Conservation (phyloP, 2,888 invertebrate species). For the Callimorpha dominula region DNA sequence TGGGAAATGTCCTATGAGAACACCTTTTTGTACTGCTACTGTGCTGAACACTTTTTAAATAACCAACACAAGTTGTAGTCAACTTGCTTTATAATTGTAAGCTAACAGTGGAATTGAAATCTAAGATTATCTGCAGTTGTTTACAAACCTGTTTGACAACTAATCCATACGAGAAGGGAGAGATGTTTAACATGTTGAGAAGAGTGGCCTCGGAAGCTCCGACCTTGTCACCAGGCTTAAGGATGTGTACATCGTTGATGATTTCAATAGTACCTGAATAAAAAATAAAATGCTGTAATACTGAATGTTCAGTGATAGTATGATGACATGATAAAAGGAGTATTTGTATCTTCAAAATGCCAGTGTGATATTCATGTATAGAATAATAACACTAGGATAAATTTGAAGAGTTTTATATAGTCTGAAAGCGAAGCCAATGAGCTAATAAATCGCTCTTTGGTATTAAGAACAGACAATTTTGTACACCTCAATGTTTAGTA, state of each 20-base stretch:
- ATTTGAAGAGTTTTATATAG: constrained; percentile 70
- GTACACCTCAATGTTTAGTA: neutral
- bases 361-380: constrained; percentile 66
- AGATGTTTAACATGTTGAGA: constrained; percentile 99
- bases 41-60: neutral
- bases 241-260: constrained; percentile 96
- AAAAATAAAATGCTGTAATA: neutral
- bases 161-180: constrained; percentile 99
- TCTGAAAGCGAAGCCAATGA: constrained; percentile 77
- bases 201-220: constrained; percentile 99
- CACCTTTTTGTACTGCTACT: neutral
- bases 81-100: too few species aligned
- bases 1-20: neutral
- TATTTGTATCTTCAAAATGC: constrained; percentile 72
- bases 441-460: constrained; percentile 57
- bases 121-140: neutral
- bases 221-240: constrained; percentile 98
- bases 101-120: too few species aligned
- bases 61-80: too few species aligned
- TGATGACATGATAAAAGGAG: neutral
- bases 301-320: constrained; percentile 7
- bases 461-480: constrained; percentile 69
- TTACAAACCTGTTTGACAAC: constrained; percentile 91
- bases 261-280: constrained; percentile 97
- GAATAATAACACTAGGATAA: constrained; percentile 75